These are phyloP conservation scores for Micrasema longulum DNA, from an alignment of 1,140 invertebrate genomes.

Conservation along the genomic window DNA sequence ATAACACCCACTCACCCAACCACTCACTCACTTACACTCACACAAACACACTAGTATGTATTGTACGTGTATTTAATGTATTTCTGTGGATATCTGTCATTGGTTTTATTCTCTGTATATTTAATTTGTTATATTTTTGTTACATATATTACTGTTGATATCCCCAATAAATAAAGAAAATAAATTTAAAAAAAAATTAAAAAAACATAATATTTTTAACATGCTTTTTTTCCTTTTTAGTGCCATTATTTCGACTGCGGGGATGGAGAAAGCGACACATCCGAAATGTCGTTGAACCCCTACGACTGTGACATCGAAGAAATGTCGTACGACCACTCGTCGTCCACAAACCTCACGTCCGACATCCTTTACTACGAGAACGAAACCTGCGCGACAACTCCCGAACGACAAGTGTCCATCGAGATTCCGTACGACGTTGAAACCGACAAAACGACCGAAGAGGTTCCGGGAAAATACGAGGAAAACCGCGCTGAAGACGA, in stretches of 20 bases:
- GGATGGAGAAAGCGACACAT: constrained; percentile 64
- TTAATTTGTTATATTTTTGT: too few species aligned
- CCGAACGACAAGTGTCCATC: not conserved
- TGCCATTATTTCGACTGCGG: constrained; percentile 69
- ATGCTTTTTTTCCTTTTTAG: constrained; percentile 56
- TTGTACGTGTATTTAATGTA: too few species aligned
- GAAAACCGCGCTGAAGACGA: not conserved
- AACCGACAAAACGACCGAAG: not conserved
- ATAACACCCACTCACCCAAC: too few species aligned
- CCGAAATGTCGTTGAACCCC: constrained; percentile 51
- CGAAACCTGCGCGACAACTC: constrained; percentile 13
- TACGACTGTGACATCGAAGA: constrained; percentile 46
- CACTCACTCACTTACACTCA: too few species aligned
- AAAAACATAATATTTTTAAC: too few species aligned
- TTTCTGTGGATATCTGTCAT: too few species aligned
- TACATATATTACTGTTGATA: too few species aligned
- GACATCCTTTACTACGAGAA: constrained; percentile 41
- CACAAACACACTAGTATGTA: too few species aligned
- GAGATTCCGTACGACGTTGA: constrained; percentile 3
- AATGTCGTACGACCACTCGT: constrained; percentile 27
- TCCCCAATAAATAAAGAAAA: not conserved
- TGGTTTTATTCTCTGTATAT: too few species aligned
- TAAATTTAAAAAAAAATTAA: not conserved
- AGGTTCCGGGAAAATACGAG: not conserved
- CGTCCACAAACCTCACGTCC: constrained; percentile 3